These are phyloP conservation scores for Plagodis dolabraria DNA, from an alignment of 2,888 invertebrate species.

Conservation along the genomic window DNA sequence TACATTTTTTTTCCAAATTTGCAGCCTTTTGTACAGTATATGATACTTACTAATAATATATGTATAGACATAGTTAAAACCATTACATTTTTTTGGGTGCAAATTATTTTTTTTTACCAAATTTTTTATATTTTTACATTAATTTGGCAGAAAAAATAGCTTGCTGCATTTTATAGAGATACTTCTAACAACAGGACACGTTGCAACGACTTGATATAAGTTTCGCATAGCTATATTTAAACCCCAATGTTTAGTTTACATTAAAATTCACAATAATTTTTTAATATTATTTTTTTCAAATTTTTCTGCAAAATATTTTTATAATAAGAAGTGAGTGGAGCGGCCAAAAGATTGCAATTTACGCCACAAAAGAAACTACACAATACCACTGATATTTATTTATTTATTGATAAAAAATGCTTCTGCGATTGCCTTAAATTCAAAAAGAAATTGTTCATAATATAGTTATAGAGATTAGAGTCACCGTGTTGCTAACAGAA, in stretches of 20 bases:
- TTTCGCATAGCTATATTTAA: constrained; percentile 64
- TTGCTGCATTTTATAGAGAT: constrained; percentile 62
- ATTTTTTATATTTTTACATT: constrained; percentile 31
- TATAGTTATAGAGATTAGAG: no score
- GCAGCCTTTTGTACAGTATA: constrained; percentile 82
- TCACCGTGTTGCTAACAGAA: no score
- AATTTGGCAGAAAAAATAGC: constrained; percentile 52
- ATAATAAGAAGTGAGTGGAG: constrained; percentile 43
- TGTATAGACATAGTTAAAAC: constrained; percentile 81
- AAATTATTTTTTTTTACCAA: constrained; percentile 48
- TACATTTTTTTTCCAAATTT: constrained; percentile 76
- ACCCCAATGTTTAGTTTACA: constrained; percentile 63
- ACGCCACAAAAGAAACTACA: constrained; percentile 68
- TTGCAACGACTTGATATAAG: constrained; percentile 63
- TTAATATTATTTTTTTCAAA: constrained; percentile 59
- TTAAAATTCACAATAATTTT: constrained; percentile 65
- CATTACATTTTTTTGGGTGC: constrained; percentile 66
- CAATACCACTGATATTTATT: constrained; percentile 38
- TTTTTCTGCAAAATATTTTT: constrained; percentile 49
- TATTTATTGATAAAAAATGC: no score
- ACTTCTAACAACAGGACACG: constrained; percentile 68
- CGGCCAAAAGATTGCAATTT: constrained; percentile 47
- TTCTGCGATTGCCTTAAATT: no score
- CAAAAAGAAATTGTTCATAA: no score
- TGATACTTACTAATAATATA: constrained; percentile 80